Base-by-base conservation (phyloP, 2,888 invertebrate genomes). In the Lasioglossum morio region DNA sequence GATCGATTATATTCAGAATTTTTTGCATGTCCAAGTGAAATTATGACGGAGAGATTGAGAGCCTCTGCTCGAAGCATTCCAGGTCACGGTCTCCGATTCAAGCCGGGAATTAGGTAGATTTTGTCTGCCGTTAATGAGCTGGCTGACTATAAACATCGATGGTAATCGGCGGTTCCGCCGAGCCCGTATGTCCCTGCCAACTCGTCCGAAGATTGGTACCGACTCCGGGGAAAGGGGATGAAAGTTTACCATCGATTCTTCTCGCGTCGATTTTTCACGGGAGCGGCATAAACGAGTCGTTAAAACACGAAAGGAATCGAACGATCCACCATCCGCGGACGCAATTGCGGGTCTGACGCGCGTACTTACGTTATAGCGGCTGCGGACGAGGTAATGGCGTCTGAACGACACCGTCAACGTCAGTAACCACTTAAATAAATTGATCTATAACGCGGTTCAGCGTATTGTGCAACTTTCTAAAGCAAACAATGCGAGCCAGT, bases 341-440 rank as follows among this genome's bases (percentile, higher is more conserved):
- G 74, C 77, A 74, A 43, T 27, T 46, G 40, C 40, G 5, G 66
- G 37, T 19, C 40, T 53, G 69, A 72, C 30, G 43, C 43, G 74
- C 63, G 84, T 46, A 46, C 27, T 12, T 4, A 30, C 60, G 27
- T 60, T 27, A 60, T 60, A 60, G 60, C 66, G 80, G 80, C 72
- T 16, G 91, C 91, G 90, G 87, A 88, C 84, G 87, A 89, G 88
- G 91, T 90, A 93, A 92, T 90, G 92, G 87, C 88, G 87, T 90
- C 86, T 72, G 84, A 82, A 70, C 86, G 88, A 88, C 89, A 87
- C 81, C 78, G 87, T 85, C 85, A 88, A 87, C 88, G 89, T 84
- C 87, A 89, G 87, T 82, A 82, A 80, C 85, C 92, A 91, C 89
- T 93, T 91, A 89, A 66, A 90, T 90, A 91, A 93, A 93, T 93